Base-by-base conservation (phyloP, 2,888 invertebrate genomes). In the Melikaiella ostensackeni region DNA sequence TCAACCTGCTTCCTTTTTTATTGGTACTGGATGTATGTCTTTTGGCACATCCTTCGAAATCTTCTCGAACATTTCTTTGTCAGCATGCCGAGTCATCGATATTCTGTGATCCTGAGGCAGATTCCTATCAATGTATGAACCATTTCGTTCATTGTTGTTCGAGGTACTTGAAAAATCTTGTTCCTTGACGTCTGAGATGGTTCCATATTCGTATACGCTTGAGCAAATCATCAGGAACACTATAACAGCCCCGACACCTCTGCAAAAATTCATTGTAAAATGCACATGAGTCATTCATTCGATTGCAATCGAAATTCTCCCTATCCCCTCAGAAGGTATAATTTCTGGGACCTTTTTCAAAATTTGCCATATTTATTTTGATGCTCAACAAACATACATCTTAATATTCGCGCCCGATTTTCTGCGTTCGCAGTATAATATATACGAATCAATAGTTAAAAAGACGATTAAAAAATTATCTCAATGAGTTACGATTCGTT, bases 141-240 rank as follows among this genome's bases (percentile, higher is more conserved):
- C 92, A 62, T 91, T 91, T 77, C 92, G 92, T 77, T 89, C 89
- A 82, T 88, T 91, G 86, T 93, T 93, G 62, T 91, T 87, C 50
- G 88, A 88, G n/a, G 87, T 86, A 79, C 89, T 91, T 75, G 90
- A 88, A 46, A 90, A 90, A 78, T 92, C 91, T 63, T 92, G 90
- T 85, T 93, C 93, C 64, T 88, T 90, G 35, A 92, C 87, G 85
- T 92, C 92, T 75, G 94, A 88, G 80, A 92, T 92, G 55, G 93
- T 92, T 85, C 92, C 93, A 88, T 95, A 92, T 91, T 96, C 95
- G 89, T 95, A 95, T 57, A 94, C 87, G 0, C 95, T 95, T 2
- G 94, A 93, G 75, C 93, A 89, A 75, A 95, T 88, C 92, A 95
- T 94, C 84, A 95, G 89, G 11, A 94, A 85, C 0, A 92, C 82